These are phyloP conservation scores for Coleophora flavipennella DNA, from an alignment of 2,888 invertebrate species.

Conservation along the genomic window DNA sequence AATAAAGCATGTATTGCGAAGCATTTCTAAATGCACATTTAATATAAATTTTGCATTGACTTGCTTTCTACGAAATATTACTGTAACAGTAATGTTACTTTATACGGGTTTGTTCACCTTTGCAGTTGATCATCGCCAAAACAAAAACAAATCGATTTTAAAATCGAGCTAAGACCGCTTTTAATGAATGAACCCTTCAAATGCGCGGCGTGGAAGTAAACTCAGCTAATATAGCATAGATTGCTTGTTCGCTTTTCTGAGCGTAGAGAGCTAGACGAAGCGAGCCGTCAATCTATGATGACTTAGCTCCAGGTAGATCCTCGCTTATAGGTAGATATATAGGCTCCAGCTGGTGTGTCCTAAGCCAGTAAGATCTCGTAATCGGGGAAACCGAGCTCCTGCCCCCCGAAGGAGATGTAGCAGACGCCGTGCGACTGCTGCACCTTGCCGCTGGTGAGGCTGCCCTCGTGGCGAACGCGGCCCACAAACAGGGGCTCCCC, in stretches of 20 bases:
- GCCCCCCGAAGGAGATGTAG: constrained; percentile 88
- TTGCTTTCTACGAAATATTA: too few relatives aligned
- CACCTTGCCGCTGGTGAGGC: constrained; percentile 85
- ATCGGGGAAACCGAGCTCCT: constrained; percentile 84
- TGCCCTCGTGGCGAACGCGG: constrained; percentile 82
- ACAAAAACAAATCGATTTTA: constrained; percentile 15
- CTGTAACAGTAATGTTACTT: too few relatives aligned
- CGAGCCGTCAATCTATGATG: too few relatives aligned
- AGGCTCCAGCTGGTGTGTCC: constrained; percentile 12
- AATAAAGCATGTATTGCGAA: background rate
- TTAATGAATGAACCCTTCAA: too few relatives aligned
- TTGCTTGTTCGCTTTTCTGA: too few relatives aligned
- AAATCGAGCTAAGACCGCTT: background rate
- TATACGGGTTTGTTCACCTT: too few relatives aligned
- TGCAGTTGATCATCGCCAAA: background rate
- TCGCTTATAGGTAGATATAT: too few relatives aligned
- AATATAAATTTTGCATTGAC: too few relatives aligned
- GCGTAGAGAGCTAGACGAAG: too few relatives aligned
- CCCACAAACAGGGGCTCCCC: constrained; percentile 87
- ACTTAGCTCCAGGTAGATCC: too few relatives aligned
- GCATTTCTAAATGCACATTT: constrained; percentile 2
- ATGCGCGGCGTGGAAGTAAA: too few relatives aligned
- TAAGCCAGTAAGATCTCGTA: constrained; percentile 81
- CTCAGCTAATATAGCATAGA: too few relatives aligned
- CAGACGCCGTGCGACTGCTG: constrained; percentile 86